A percentile compares a stretch with the other conserved stretches of the same genome.
Evolutionary conservation across 2,113 vertebrate species (phyloP).

Genomic region (Alouatta palliata): DNA sequence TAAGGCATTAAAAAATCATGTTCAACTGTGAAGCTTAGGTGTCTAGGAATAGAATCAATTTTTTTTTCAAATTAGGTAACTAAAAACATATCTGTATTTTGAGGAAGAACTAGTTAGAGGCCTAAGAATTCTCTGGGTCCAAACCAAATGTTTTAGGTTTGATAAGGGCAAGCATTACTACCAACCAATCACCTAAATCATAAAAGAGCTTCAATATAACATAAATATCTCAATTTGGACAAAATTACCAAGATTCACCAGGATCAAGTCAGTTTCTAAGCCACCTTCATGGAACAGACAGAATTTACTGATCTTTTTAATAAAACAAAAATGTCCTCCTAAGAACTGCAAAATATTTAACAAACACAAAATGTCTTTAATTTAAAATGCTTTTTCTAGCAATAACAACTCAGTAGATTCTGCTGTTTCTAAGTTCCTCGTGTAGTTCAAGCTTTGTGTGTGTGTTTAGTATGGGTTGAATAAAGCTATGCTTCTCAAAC

Average conservation of each 20-base stretch:
- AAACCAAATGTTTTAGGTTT: neutral
- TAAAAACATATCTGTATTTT: neutral
- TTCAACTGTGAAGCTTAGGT: neutral
- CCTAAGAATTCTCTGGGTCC: neutral
- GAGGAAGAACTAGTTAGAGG: neutral
- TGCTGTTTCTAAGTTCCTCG: neutral
- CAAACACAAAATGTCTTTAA: neutral
- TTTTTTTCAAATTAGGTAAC: neutral
- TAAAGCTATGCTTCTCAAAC: slow-evolving; percentile 27
- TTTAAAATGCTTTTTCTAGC: neutral
- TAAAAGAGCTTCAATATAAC: neutral
- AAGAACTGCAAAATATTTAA: neutral
- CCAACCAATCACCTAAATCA: neutral
- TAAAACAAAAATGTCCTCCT: neutral
- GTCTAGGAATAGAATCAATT: neutral
- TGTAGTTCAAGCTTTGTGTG: neutral
- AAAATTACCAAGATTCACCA: slow-evolving; percentile 3
- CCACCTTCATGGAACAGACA: neutral
- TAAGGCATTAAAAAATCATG: neutral
- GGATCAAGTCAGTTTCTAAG: slow-evolving; percentile 9
- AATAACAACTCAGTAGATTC: slow-evolving; percentile 34
- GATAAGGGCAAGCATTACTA: neutral
- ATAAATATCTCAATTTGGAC: neutral
- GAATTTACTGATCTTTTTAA: slow-evolving; percentile 36
- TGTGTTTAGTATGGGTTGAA: neutral